Base-by-base conservation (phyloP, 2,797 vertebrate genomes). In the Enoplosus armatus region DNA sequence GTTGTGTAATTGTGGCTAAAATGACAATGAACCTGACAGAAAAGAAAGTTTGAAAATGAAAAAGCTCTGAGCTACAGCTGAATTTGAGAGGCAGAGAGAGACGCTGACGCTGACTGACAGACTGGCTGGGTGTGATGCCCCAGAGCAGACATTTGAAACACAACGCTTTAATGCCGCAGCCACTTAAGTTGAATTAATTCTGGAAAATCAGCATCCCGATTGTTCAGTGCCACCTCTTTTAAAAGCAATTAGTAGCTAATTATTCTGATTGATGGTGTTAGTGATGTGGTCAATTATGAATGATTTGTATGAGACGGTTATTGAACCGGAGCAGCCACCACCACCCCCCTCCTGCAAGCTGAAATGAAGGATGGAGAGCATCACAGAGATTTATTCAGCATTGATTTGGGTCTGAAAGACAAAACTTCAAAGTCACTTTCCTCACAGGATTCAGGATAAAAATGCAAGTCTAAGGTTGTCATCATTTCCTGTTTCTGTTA, bases 221-320 rank as follows among this genome's bases (percentile, higher is more conserved):
- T 48, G 14, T 61, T 64, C 16, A 0, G 31, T 22, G 7, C 50
- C 35, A 48, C 18, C 31, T 54, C 55, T 29, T 69, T 35, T 11
- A 24, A 22, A 55, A 71, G 68, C 60, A 61, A 55, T 54, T 20
- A 43, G 6, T 0, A 1, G 37, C 37, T 66, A 78, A 80, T 84
- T 70, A 39, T 60, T 72, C 2, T 1, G 60, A 78, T 22, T 82
- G 51, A 66, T 63, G 70, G 24, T 11, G 29, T 6, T 27, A 14
- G 56, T 6, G 8, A 8, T 54, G 35, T n/a, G 58, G 53, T 64
- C 58, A 37, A 18, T 70, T 73, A 37, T 16, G 33, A 65, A 18
- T 31, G 33, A 75, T 72, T 39, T 24, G 39, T 24, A 45, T 2
- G 62, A 66, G 14, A 26, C 27, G 50, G 63, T 51, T 10, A 29